Base-by-base conservation (phyloP, 1,140 invertebrate genomes). In the Pogonognathellus flavescens region DNA sequence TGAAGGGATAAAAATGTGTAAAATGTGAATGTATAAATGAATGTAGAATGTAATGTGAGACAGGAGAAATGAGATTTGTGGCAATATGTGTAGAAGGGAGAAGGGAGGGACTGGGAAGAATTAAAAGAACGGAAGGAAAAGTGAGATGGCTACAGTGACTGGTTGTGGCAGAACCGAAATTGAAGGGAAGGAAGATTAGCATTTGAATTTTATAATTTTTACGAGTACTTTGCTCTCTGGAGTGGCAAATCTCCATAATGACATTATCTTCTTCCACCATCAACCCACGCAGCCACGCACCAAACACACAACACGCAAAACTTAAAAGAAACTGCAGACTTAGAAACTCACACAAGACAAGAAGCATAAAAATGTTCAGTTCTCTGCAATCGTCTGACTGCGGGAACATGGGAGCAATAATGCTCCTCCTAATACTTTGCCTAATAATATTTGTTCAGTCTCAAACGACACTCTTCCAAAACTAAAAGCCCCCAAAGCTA, bases 171-270 rank as follows among this genome's bases (percentile, higher is more conserved):
- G 31, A n/a, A 50, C 14, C 14, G 25, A 31, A 49, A 49, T 41
- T 72, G 31, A 41, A 41, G 31, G 66, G 8, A 66, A 16, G 14
- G 25, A 14, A 76, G 70, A 76, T 76, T 76, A 76, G 70, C 70
- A 76, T 76, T 76, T 76, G 25, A 50, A 76, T 41, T 76, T 76
- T 49, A 76, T 76, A 76, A 76, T 76, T 76, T 76, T 66, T 76
- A 18, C 13, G 41, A 18, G 70, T n/a, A 50, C 70, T n/a, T 72
- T 20, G 41, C 16, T 70, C 66, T 11, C 25, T 76, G 14, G 41
- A 76, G 70, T 76, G 70, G 31, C 16, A 76, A 76, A 76, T 76
- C 70, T 76, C 70, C 41, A 76, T 76, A 76, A 76, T 76, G 70
- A 18, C 13, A 76, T 76, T 76, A 76, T 25, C 11, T 31, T 16